Evolutionary conservation across 2,113 vertebrate species (phyloP).

Genomic region (Sander vitreus): DNA sequence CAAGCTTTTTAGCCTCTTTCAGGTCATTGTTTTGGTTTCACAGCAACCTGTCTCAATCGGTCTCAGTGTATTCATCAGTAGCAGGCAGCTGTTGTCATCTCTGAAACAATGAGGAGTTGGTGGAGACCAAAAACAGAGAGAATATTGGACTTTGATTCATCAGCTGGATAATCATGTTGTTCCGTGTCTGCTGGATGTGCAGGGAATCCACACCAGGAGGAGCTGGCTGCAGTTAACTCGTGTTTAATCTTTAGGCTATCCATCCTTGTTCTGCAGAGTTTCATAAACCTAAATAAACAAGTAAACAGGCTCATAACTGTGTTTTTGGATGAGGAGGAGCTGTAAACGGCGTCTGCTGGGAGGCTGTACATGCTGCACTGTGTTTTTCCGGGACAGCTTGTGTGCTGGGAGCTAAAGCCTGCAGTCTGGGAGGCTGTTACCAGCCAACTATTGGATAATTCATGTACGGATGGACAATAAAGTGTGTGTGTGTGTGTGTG

Average conservation of each 20-base stretch:
- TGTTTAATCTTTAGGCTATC: not conserved
- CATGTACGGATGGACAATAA: conserved; percentile 40
- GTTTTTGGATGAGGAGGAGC: not conserved
- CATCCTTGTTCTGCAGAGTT: not conserved
- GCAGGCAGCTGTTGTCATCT: too few species aligned
- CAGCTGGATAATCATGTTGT: too few species aligned
- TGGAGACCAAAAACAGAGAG: too few species aligned
- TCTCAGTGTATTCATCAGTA: too few species aligned
- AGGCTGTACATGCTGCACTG: conserved; percentile 28
- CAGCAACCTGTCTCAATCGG: too few species aligned
- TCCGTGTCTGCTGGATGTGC: too few species aligned
- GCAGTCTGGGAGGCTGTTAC: conserved; percentile 53
- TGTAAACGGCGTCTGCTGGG: not conserved
- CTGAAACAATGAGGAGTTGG: too few species aligned
- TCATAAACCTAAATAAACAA: conserved; percentile 4
- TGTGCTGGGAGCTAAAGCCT: conserved; percentile 43
- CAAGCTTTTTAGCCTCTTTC: not conserved
- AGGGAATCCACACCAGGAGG: not conserved
- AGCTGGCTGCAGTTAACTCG: not conserved
- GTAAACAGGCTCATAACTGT: not conserved
- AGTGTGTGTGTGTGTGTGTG: not conserved
- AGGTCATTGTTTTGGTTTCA: not conserved
- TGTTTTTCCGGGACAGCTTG: conserved; percentile 51
- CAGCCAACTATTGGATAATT: conserved; percentile 55
- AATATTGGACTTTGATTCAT: too few species aligned